Base-by-base conservation (phyloP, 2,113 vertebrate genomes). In the Onychostruthus taczanowskii region DNA sequence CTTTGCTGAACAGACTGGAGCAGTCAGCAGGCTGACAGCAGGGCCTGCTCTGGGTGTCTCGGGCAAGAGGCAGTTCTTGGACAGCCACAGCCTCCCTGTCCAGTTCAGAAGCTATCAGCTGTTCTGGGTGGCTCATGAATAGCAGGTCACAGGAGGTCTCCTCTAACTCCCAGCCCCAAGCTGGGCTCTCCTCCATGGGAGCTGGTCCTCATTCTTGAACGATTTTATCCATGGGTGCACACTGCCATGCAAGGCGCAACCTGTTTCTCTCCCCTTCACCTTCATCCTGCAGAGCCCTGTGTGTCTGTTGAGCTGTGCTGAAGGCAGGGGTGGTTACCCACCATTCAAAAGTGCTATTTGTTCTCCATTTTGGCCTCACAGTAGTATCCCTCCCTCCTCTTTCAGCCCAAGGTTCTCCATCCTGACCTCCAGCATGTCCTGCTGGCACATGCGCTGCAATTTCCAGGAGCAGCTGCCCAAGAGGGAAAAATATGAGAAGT, bases 1-100 rank as follows among this genome's bases (percentile, higher is more conserved):
- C 56, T 96, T 72, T 95, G n/a, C 43, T 62, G 84, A 84, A 80
- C 44, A 64, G 61, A n/a, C 35, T 67, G 53, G 39, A 67, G 62
- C 44, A 76, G 64, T 37, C 62, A 52, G 46, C 41, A 47, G 58
- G 26, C 37, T 49, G 80, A 19, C 72, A 73, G 37, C 64, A 81
- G 52, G 31, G 13, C 27, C 21, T 81, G 73, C 33, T 4, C 6
- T 3, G 11, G 16, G 26, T 63, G 9, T 52, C 50, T 68, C 0
- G 0, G 41, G 59, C 27, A 53, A 41, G 62, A 84, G n/a, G 53
- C 31, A 58, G 39, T 50, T 79, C 52, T 73, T 46, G 49, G 27
- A 10, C 19, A 64, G 33, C 58, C 52, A 20, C 46, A 21, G 53
- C 30, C 30, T 55, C 26, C 0, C 0, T 1, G 5, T 16, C 28